These are phyloP conservation scores for Micronisus gabar DNA, from an alignment of 2,113 vertebrate genomes.

Conservation along the genomic window DNA sequence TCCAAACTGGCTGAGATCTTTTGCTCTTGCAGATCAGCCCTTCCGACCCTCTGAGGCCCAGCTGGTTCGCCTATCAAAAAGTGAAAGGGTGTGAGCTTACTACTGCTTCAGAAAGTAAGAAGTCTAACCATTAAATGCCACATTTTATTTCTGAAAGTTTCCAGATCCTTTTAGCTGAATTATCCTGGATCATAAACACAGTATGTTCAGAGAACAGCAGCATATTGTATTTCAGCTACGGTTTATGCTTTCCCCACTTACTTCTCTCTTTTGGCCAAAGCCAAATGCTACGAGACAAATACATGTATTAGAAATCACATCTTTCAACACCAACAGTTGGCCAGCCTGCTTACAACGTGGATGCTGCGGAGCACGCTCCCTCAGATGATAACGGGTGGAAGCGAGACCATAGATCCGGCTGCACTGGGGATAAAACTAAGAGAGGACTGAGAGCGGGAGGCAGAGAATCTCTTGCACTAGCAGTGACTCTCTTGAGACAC, in stretches of 20 bases:
- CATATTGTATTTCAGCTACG: not conserved
- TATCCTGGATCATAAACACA: not conserved
- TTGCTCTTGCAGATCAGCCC: not conserved
- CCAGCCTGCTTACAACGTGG: not conserved
- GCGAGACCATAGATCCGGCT: not conserved
- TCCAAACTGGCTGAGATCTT: not conserved
- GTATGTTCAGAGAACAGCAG: not conserved
- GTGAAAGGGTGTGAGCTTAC: not conserved
- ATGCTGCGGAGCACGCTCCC: not conserved
- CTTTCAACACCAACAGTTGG: not conserved
- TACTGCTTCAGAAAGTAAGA: not conserved
- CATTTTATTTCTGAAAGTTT: conserved; percentile 4
- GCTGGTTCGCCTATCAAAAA: not conserved
- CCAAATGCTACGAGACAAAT: not conserved
- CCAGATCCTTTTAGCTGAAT: not conserved
- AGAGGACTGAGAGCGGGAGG: not conserved
- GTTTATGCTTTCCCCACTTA: not conserved
- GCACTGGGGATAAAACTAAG: not conserved
- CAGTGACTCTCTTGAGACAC: not conserved
- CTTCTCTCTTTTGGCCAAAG: not conserved
- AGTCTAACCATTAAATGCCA: not conserved
- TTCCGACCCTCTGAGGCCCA: not conserved
- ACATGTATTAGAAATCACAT: not conserved
- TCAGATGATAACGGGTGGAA: not conserved
- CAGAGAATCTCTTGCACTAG: not conserved